Base-by-base conservation (phyloP, 2,113 vertebrate species). In the Microcebus tavaratra region DNA sequence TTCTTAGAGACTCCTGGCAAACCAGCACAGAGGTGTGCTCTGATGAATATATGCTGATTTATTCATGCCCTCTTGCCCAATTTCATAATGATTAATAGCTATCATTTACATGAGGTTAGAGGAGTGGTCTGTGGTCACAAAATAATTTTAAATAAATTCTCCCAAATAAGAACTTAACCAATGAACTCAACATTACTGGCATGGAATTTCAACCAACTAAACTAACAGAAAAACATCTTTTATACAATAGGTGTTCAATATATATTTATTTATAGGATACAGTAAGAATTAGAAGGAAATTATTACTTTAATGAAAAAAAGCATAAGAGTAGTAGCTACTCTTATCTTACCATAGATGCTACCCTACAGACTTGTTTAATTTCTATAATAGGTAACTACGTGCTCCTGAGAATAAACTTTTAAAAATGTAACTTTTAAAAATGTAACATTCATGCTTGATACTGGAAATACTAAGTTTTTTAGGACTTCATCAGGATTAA, bases 231-330 rank as follows among this genome's bases (percentile, higher is more conserved):
- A 86, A 59, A 75, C 50, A 53, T 65, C 27, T 90, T 55, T 59
- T 45, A 59, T 65, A 53, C 10, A 68, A 61, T 63, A 63, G 3
- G 21, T 50, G 23, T 10, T 59, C 34, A 80, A 79, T 20, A 80
- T 59, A 21, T 59, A 73, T 59, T 59, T 12, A 1, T 80, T 70
- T 42, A 85, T 63, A 84, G 17, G 7, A 39, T 88, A 87, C 27
- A 50, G 61, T 87, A 93, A 80, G 65, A 90, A 93, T 81, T 59
- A 90, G 18, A 86, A 93, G 50, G 34, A 55, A 78, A 88, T 83
- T 36, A 83, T 27, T 82, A 87, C 4, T 81, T n/a, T n/a, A 80
- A 48, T 23, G 3, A 48, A 65, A 55, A 55, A 55, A 55, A 55
- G 15, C 53, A 55, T 55, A 55, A 55, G 53, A 55, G 53, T 53